These are phyloP conservation scores for Rhopalosiphum maidis DNA, from an alignment of 1,140 invertebrate species.

Conservation along the genomic window DNA sequence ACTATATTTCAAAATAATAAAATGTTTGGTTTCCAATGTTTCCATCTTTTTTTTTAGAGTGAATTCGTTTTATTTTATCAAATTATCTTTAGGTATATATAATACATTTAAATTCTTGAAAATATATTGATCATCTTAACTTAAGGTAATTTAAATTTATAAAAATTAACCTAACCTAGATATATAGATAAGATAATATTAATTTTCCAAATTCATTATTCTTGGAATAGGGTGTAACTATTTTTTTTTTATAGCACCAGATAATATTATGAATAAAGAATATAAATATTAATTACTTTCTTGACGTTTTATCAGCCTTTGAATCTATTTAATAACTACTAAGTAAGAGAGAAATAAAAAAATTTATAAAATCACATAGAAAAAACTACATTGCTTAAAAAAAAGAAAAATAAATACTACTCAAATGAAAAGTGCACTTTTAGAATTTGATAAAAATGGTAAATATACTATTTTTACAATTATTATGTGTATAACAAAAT, in stretches of 20 bases:
- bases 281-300: background rate
- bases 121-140: background rate
- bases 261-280: background rate
- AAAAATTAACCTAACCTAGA: background rate
- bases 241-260: background rate
- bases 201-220: background rate
- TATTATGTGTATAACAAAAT: background rate
- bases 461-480: background rate
- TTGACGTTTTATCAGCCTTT: background rate
- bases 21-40: background rate
- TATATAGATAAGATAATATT: background rate
- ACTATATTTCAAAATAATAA: background rate
- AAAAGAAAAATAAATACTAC: background rate
- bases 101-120: background rate
- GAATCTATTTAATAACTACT: background rate
- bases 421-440: background rate
- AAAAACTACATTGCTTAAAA: background rate
- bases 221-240: background rate
- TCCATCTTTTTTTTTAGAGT: background rate
- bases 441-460: background rate
- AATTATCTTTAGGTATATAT: background rate
- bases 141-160: background rate
- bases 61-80: background rate
- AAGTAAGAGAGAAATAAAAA: background rate
- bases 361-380: background rate